Conservation (phyloP, 2,888 invertebrate species). For the Neoascia interrupta region DNA sequence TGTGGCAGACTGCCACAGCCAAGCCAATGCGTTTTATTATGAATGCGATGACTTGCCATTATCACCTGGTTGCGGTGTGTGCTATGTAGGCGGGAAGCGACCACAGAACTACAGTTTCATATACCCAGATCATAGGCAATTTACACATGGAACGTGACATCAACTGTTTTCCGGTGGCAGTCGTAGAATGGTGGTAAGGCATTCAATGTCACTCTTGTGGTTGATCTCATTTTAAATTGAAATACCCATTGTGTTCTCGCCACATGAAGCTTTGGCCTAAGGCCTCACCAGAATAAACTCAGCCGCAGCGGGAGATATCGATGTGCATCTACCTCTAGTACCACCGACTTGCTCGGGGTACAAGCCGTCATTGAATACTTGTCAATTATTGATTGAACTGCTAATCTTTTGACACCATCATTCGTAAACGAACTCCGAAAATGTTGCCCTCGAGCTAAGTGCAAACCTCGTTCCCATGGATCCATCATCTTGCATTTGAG, state of each 20-base stretch:
- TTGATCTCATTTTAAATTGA: constrained; percentile 70
- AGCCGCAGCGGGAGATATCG: constrained; percentile 33
- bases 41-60: constrained; percentile 58
- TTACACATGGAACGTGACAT: constrained; percentile 58
- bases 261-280: constrained; percentile 12
- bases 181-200: constrained; percentile 24
- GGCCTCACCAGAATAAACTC: constrained; percentile 61
- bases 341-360: constrained; percentile 21
- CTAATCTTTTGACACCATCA: constrained; percentile 69
- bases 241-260: constrained; percentile 55
- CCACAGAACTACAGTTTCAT: constrained; percentile 34
- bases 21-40: constrained; percentile 51
- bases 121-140: constrained; percentile 52
- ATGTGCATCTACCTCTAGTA: constrained; percentile 3
- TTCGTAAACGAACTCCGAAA: constrained; percentile 67
- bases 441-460: constrained; percentile 56
- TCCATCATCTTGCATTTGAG: constrained; percentile 45
- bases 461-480: constrained; percentile 58
- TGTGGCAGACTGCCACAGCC: constrained; percentile 21
- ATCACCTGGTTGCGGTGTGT: constrained; percentile 38
- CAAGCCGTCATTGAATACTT: constrained; percentile 39
- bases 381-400: constrained; percentile 69
- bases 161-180: constrained; percentile 22
- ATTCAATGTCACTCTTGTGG: constrained; percentile 47
- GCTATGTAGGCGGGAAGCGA: constrained; percentile 45